Evolutionary conservation across 1,140 invertebrate species (phyloP).

Genomic region (Chironomus tepperi): DNA sequence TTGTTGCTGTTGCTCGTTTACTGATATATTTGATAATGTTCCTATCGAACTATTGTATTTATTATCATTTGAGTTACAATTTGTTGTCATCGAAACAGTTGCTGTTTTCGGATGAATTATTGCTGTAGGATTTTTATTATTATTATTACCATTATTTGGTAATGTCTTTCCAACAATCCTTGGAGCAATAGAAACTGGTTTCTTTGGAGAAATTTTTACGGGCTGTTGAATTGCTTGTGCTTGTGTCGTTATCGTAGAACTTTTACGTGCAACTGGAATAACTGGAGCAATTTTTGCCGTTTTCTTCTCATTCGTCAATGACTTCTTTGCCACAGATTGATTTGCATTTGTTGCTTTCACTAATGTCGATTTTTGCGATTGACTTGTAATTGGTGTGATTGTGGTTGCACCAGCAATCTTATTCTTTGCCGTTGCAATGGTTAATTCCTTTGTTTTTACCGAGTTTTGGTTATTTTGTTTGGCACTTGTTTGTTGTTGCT

Average conservation of each 20-base stretch:
- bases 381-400: neutral
- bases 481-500: constrained; percentile 13
- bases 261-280: constrained; percentile 37
- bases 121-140: neutral
- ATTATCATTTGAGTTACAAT: constrained; percentile 25
- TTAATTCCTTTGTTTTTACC: neutral
- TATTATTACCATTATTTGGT: neutral
- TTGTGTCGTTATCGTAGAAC: constrained; percentile 26
- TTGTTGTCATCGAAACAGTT: constrained; percentile 32
- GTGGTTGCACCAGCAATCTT: neutral
- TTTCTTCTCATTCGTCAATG: constrained; percentile 35
- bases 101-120: neutral
- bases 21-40: too few relatives aligned
- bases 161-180: constrained; percentile 35
- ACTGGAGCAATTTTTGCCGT: constrained; percentile 39
- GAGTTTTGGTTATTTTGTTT: constrained; percentile 26
- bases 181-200: constrained; percentile 39
- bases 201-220: constrained; percentile 36
- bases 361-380: constrained; percentile 26
- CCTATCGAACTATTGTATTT: constrained; percentile 9
- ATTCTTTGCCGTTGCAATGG: neutral
- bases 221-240: constrained; percentile 2
- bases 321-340: constrained; percentile 31
- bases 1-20: constrained; percentile 29
- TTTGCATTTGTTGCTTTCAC: constrained; percentile 26